Evolutionary conservation across 2,797 vertebrate species (phyloP).

Genomic region (Neosilurus hyrtlii): DNA sequence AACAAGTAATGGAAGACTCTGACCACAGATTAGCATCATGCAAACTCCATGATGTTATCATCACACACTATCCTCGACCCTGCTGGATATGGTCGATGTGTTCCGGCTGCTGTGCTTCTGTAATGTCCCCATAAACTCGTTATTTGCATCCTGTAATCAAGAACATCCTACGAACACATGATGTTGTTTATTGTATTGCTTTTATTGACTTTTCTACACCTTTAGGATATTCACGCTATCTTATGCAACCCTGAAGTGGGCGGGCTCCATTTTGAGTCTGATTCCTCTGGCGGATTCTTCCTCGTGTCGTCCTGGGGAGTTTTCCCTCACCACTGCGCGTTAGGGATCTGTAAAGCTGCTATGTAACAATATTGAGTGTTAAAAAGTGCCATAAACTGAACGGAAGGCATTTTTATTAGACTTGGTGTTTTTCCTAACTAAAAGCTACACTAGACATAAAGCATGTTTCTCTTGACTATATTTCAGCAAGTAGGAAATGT

Average conservation of each 20-base stretch:
- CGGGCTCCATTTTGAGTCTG: not conserved
- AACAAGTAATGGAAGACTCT: not conserved
- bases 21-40: slow-evolving; percentile 27
- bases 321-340: not conserved
- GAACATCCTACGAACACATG: not conserved
- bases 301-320: not conserved
- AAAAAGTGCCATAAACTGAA: not conserved
- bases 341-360: not conserved
- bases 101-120: not conserved
- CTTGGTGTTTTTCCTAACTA: not conserved
- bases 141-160: not conserved
- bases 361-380: not conserved
- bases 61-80: not conserved
- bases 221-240: not conserved
- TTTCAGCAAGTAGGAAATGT: not conserved
- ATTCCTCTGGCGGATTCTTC: not conserved
- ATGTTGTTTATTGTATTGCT: no score
- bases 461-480: not conserved
- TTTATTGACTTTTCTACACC: not conserved
- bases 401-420: not conserved
- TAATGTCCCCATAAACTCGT: no score
- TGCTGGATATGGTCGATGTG: not conserved
- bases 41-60: not conserved
- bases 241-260: not conserved
- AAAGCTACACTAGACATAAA: not conserved